Percentiles rank a stretch among this genome's conserved stretches.
Conservation (phyloP, 2,113 vertebrate species). For the Bothrops jararaca region DNA sequence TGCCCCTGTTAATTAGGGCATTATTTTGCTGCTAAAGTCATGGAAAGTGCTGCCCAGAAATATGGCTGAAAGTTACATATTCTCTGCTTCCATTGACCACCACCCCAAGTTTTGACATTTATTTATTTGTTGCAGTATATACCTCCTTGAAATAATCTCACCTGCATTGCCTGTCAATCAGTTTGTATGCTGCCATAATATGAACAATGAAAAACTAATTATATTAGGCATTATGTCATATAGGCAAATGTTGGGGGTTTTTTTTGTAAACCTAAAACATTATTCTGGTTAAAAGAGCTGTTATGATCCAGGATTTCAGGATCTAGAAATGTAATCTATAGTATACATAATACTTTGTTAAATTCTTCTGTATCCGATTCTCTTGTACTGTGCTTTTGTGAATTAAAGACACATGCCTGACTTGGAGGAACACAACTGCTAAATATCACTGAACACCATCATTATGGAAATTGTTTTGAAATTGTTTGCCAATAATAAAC, state of each 20-base stretch:
- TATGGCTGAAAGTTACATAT: not conserved
- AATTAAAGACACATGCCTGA: not conserved
- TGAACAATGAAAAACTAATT: not conserved
- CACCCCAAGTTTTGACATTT: not conserved
- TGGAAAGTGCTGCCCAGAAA: not conserved
- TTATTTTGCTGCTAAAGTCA: not conserved
- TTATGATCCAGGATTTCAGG: not conserved
- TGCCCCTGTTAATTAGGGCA: not conserved
- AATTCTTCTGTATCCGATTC: not conserved
- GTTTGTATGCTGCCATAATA: not conserved
- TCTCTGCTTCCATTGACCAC: not conserved
- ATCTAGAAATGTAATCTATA: not conserved
- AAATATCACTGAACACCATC: not conserved
- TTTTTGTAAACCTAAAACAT: not conserved
- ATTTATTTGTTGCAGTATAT: not conserved
- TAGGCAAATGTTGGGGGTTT: not conserved
- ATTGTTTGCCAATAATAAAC: not conserved
- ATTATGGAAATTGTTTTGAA: not conserved
- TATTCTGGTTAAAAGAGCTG: not conserved
- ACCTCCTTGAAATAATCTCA: not conserved
- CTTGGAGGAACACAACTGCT: not conserved
- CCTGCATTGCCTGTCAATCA: not conserved
- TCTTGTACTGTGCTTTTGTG: not conserved
- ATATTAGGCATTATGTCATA: not conserved
- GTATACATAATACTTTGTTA: not conserved